Evolutionary conservation across 2,888 invertebrate species (phyloP), one percentile per base, ranked within the genome.

Genomic region (Troides oblongomaculatus): DNA sequence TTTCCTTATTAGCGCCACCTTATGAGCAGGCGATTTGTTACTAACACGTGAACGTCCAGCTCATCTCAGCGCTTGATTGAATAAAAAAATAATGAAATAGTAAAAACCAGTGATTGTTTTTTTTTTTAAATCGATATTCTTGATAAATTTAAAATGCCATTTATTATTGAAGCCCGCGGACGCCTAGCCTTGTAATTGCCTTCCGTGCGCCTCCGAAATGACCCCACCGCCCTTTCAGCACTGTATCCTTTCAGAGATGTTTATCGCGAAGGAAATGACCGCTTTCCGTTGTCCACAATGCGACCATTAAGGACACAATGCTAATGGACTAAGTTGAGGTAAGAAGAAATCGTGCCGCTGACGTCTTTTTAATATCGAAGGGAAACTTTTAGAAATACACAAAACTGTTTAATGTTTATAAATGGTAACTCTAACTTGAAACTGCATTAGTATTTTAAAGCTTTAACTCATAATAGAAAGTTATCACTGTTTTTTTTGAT

Each of bases 211-310:
- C 84, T 85, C 83, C 83, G 81, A 80, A 82, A 79, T 76, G 78
- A 77, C 83, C 80, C 83, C 84, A 86, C 86, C 87, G 85, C 89
- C 89, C 90, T 89, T 92, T 91, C 90, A 89, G 90, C 73, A 25
- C 39, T 25, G 62, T 83, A 77, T 82, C 84, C 85, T 92, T 92
- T 90, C 87, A 90, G 85, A 87, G 92, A 92, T 92, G 88, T 86
- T 89, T 92, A 92, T 92, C 92, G 87, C 81, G 81, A 83, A 92
- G 92, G 92, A 92, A 92, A 92, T 92, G 90, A 87, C 83, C 92
- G 90, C 86, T 92, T 92, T 92, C 92, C 92, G 92, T 85, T 88
- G 88, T 85, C 90, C 90, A 89, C 90, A 88, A 87, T 83, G 81
- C 81, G 77, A 76, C 89, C 92, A 92, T 92, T 92, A 91, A 86